Evolutionary conservation across 2,113 vertebrate genomes (phyloP), one percentile per base, ranked within the genome.

Genomic region (Corydoras maculifer): DNA sequence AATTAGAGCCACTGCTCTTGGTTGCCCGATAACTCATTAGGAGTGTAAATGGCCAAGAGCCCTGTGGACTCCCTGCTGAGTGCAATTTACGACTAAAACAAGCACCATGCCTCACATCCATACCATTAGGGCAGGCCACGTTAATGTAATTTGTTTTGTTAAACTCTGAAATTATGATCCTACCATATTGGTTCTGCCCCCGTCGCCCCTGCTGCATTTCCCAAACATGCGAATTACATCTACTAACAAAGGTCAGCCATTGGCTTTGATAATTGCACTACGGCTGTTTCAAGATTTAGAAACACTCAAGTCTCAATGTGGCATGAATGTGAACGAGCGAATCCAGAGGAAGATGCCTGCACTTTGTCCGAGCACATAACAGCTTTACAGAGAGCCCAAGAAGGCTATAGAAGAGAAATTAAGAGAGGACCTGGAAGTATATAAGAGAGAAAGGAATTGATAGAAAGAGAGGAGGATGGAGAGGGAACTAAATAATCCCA

Each of bases 11-110:
- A 74, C 70, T 69, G 78, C 73, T 79, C 70, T 81, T 81, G 75
- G 69, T 65, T 80, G 72, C 79, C 81, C 81, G 51, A 84, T 82
- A 82, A 81, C 76, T 82, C 83, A 80, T 84, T 81, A 81, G 79
- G 81, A 80, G 76, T 74, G 74, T 82, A 84, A 81, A 80, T 84
- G 80, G 77, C 72, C 78, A 79, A 72, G 68, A 75, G 72, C 80
- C 73, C 75, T 53, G 61, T 72, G 80, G 81, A 77, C 35, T 73
- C 62, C 64, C 70, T 57, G 70, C 68, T 60, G 68, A 80, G 73
- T 72, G 76, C 76, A 81, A 77, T 81, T 82, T 84, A 81, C 74
- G 65, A 75, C 81, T 71, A 77, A 76, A 77, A 78, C 80, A 81
- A 77, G 72, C 69, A 69, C 29, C 35, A 13, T 57, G 58, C 70